Evolutionary conservation across 1,140 invertebrate genomes (phyloP).

Genomic region (Melanaphis sacchari): DNA sequence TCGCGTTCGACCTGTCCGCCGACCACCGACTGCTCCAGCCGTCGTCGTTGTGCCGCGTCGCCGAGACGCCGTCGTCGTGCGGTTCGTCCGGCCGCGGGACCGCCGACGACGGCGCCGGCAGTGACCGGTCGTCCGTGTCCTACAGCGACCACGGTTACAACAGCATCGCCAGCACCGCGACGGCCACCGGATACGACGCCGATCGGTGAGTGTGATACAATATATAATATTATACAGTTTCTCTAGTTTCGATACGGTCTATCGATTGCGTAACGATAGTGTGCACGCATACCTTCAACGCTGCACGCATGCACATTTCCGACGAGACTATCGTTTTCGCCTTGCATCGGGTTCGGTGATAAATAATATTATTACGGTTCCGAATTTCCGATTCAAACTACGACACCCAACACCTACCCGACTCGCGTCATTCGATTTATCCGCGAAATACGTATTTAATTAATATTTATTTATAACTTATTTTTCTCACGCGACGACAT

Average conservation of each 20-base stretch:
- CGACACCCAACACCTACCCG: neutral
- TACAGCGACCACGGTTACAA: slow-evolving; percentile 61
- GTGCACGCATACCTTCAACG: too few species aligned
- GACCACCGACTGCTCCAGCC: slow-evolving; percentile 59
- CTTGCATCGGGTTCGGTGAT: too few species aligned
- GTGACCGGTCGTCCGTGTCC: slow-evolving; percentile 59
- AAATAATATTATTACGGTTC: neutral
- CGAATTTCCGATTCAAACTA: neutral
- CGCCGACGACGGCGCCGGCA: slow-evolving; percentile 60
- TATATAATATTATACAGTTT: neutral
- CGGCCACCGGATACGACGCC: neutral
- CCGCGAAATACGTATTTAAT: neutral
- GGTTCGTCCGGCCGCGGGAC: slow-evolving; percentile 56
- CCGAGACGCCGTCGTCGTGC: slow-evolving; percentile 59
- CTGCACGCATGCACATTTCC: too few species aligned
- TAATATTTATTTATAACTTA: neutral
- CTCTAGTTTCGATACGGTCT: neutral
- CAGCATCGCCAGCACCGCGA: slow-evolving; percentile 57
- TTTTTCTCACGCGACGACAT: too few species aligned
- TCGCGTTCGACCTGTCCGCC: slow-evolving; percentile 61
- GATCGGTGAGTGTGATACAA: neutral
- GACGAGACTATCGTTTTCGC: too few species aligned
- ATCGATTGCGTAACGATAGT: neutral
- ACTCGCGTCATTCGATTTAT: neutral
- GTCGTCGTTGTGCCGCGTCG: slow-evolving; percentile 49